phyloP scores from a whole-genome alignment of 2,888 invertebrate species.

The Amiota communis region DNA sequence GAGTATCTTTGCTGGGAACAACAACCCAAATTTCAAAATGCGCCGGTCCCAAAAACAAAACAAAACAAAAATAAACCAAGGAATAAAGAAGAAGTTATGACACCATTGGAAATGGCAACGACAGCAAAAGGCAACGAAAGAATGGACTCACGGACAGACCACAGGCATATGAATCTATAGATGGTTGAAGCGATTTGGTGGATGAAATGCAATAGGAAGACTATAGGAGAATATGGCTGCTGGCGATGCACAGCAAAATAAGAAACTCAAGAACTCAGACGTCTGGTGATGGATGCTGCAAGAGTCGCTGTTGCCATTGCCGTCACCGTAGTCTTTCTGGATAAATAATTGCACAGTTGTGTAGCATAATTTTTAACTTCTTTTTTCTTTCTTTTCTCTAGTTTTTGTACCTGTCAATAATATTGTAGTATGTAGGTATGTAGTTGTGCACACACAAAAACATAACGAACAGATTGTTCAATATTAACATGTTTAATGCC shows the following conservation, averaged over 20 bases:
- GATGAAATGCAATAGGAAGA: constrained; percentile 12
- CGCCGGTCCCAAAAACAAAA: constrained; percentile 38
- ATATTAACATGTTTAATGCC: constrained; percentile 1
- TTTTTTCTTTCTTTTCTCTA: not conserved
- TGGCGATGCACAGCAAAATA: constrained; percentile 35
- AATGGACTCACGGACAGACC: constrained; percentile 20
- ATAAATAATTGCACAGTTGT: constrained; percentile 60
- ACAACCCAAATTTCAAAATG: constrained; percentile 50
- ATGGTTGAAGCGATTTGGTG: not conserved
- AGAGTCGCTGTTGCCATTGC: constrained; percentile 46
- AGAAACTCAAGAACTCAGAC: not conserved
- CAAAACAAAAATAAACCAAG: constrained; percentile 2
- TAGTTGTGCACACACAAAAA: not conserved
- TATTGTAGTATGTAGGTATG: constrained; percentile 4
- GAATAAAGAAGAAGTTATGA: constrained; percentile 14
- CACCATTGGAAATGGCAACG: constrained; percentile 44
- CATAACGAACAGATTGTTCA: not conserved
- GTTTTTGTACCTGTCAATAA: constrained; percentile 50
- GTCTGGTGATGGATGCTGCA: not conserved
- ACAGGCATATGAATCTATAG: constrained; percentile 28
- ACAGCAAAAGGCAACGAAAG: constrained; percentile 40
- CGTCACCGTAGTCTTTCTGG: constrained; percentile 52
- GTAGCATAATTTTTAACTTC: constrained; percentile 52
- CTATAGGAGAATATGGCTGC: constrained; percentile 4
- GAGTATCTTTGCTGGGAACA: constrained; percentile 48